Percentiles rank a stretch among this genome's conserved stretches.
These are phyloP conservation scores for Tetheella fluctuosa DNA, from an alignment of 2,888 invertebrate genomes.

Conservation along the genomic window DNA sequence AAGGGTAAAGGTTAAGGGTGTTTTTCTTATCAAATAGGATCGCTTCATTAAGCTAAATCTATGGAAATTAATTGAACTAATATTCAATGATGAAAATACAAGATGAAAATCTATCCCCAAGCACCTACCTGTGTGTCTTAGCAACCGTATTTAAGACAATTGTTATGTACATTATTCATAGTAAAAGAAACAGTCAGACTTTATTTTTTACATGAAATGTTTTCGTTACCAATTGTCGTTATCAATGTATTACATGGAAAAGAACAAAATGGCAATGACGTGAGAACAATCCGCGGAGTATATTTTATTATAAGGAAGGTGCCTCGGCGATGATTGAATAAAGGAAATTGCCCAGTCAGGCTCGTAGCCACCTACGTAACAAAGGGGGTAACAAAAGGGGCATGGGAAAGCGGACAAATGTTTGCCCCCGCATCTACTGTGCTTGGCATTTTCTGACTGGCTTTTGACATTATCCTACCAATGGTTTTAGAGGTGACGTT, in stretches of 20 bases:
- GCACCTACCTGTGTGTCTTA: too few relatives aligned
- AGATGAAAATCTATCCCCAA: too few relatives aligned
- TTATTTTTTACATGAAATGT: too few relatives aligned
- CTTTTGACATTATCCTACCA: slow-evolving; percentile 49
- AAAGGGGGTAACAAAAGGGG: slow-evolving; percentile 39
- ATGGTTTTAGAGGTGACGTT: slow-evolving; percentile 22
- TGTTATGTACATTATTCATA: too few relatives aligned
- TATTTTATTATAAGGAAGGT: slow-evolving; percentile 18
- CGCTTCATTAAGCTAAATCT: too few relatives aligned
- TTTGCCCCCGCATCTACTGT: slow-evolving; percentile 44
- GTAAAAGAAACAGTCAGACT: too few relatives aligned
- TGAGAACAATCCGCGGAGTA: slow-evolving; percentile 9
- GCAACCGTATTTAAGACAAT: too few relatives aligned
- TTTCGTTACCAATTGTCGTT: too few relatives aligned
- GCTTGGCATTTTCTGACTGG: slow-evolving; percentile 53
- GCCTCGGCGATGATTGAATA: slow-evolving; percentile 38
- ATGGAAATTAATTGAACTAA: too few relatives aligned
- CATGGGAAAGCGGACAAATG: slow-evolving; percentile 41
- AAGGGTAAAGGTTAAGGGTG: too few relatives aligned
- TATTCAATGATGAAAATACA: too few relatives aligned
- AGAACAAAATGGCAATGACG: background rate
- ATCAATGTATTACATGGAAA: background rate
- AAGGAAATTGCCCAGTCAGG: slow-evolving; percentile 29
- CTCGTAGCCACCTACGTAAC: slow-evolving; percentile 35
- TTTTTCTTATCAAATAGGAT: too few relatives aligned